Evolutionary conservation across 2,113 vertebrate genomes (phyloP).

Genomic region (Corythornis madagascariensis): DNA sequence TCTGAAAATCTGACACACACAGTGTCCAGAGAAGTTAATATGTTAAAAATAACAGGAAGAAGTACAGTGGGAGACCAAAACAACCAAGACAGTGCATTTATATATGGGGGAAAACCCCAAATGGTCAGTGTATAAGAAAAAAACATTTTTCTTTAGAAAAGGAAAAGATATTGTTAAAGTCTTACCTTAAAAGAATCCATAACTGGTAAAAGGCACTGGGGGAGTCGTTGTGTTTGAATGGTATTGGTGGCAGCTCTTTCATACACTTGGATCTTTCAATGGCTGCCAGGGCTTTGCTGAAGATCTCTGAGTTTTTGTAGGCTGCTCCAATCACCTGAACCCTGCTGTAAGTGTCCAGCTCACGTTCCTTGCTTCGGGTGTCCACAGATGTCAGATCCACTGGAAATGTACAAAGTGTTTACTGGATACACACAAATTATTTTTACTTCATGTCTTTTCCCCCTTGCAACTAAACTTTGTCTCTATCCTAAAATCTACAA

Average conservation of each 20-base stretch:
- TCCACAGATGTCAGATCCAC: conserved; percentile 96
- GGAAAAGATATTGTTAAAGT: rapidly evolving
- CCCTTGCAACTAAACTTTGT: neutral
- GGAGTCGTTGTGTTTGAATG: conserved; percentile 91
- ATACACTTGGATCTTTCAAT: conserved; percentile 76
- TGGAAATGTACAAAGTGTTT: conserved; percentile 60
- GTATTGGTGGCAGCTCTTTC: conserved; percentile 78
- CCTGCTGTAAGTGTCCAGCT: conserved; percentile 87
- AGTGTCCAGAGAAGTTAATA: neutral
- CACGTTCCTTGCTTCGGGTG: conserved; percentile 86
- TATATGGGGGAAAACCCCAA: neutral
- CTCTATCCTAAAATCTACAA: neutral
- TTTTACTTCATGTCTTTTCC: neutral
- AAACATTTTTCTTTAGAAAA: neutral
- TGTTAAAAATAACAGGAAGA: neutral
- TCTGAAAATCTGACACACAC: neutral
- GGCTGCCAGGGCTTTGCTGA: conserved; percentile 73
- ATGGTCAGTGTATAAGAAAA: neutral
- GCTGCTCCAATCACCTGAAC: conserved; percentile 84
- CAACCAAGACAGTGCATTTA: neutral
- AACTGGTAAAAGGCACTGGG: conserved; percentile 81
- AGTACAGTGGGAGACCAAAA: neutral
- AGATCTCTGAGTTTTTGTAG: conserved; percentile 84
- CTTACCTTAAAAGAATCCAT: conserved; percentile 87
- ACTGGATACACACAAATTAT: neutral